These are phyloP conservation scores for Dipodomys merriami DNA, from an alignment of 2,113 vertebrate species.

Conservation along the genomic window DNA sequence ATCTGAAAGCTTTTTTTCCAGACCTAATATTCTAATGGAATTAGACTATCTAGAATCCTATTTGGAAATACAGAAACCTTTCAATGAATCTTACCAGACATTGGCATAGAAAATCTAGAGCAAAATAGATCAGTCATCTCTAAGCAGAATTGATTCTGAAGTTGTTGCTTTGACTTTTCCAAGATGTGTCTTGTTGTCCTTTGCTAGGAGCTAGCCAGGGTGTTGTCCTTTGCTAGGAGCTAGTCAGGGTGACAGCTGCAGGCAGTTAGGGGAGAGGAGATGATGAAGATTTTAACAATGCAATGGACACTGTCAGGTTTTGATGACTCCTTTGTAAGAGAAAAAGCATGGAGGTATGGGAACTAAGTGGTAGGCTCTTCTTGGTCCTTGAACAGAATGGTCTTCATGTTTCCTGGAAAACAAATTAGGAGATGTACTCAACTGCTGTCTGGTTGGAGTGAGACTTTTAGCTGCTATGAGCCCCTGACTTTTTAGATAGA, in stretches of 20 bases:
- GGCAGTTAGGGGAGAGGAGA: conserved; percentile 58
- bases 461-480: neutral
- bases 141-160: conserved; percentile 57
- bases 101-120: neutral
- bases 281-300: conserved; percentile 67
- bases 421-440: conserved; percentile 54
- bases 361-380: conserved; percentile 25
- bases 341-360: conserved; percentile 42
- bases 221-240: no score
- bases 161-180: conserved; percentile 61
- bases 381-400: conserved; percentile 27
- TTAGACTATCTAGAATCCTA: neutral
- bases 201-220: conserved; percentile 37
- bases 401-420: conserved; percentile 64
- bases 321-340: conserved; percentile 27
- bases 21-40: neutral
- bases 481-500: conserved; percentile 45
- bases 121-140: neutral
- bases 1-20: neutral
- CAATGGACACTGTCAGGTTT: conserved; percentile 68
- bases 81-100: conserved; percentile 8
- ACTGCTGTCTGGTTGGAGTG: neutral
- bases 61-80: neutral
- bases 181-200: conserved; percentile 53
- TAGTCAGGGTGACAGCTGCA: conserved; percentile 64